phyloP scores from a whole-genome alignment of 1,140 invertebrate genomes.

The Heliconius himera region DNA sequence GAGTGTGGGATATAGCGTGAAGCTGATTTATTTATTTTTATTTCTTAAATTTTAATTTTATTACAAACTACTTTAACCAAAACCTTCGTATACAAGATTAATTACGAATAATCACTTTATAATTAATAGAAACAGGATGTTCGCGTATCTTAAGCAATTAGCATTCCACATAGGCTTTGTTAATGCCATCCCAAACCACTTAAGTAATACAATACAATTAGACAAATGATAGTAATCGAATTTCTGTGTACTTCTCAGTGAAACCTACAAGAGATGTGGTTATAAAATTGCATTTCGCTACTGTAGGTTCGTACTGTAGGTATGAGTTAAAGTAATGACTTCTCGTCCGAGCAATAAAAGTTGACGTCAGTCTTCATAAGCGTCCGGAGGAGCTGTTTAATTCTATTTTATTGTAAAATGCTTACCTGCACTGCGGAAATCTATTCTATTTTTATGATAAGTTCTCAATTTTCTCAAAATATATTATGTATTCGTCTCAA shows the following conservation, averaged over 20 bases:
- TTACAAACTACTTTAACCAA: not conserved
- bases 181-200: not conserved
- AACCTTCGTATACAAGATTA: not conserved
- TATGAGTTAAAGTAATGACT: constrained; percentile 17
- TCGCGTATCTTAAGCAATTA: constrained; percentile 9
- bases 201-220: constrained; percentile 6
- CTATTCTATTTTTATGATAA: constrained; percentile 17
- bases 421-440: constrained; percentile 22
- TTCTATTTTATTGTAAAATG: constrained; percentile 31
- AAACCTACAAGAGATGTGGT: not conserved
- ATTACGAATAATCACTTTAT: not conserved
- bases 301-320: too few species aligned
- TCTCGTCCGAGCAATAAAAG: constrained; percentile 22
- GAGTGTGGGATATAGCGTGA: too few species aligned
- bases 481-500: not conserved
- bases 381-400: constrained; percentile 26
- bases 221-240: not conserved
- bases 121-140: constrained; percentile 5
- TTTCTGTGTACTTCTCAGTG: not conserved
- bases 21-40: too few species aligned
- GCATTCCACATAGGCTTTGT: constrained; percentile 6
- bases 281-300: not conserved
- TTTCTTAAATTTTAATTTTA: too few species aligned
- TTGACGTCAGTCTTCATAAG: constrained; percentile 30
- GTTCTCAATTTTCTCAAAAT: not conserved